These are phyloP conservation scores for Indicator indicator DNA, from an alignment of 2,113 vertebrate species.

Conservation along the genomic window DNA sequence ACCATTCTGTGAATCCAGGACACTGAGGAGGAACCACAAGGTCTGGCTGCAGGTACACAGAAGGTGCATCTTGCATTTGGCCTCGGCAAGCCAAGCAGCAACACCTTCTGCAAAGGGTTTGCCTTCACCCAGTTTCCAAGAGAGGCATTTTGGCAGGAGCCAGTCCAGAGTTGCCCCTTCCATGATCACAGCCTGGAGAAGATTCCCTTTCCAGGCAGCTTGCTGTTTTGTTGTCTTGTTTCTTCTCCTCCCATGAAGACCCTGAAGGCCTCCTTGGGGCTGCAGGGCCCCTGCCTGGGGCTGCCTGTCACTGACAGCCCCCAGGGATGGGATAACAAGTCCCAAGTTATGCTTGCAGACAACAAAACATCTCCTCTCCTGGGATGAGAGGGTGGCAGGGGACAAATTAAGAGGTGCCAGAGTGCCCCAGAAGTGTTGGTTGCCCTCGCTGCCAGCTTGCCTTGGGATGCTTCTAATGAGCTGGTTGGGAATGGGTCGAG, in stretches of 20 bases:
- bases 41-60: not conserved
- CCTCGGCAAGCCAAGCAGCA: rapidly evolving
- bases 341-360: conserved; percentile 41
- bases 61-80: not conserved
- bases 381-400: conserved; percentile 44
- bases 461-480: conserved; percentile 7
- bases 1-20: too few species aligned
- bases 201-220: not conserved
- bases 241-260: not conserved
- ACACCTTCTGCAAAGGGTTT: not conserved
- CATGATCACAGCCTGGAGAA: rapidly evolving
- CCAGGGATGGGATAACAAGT: conserved; percentile 51
- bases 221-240: not conserved
- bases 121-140: not conserved
- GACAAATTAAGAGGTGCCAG: conserved; percentile 66
- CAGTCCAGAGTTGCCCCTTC: too few species aligned
- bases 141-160: not conserved
- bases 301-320: not conserved
- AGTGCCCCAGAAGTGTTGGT: not conserved
- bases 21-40: not conserved
- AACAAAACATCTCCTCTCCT: conserved; percentile 72
- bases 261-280: not conserved
- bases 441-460: rapidly evolving
- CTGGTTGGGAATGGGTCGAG: not conserved
- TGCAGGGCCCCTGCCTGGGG: not conserved